A percentile compares a stretch with the other conserved stretches of the same genome.
Conservation (phyloP, 2,797 vertebrate genomes). For the Bradypodion pumilum region DNA sequence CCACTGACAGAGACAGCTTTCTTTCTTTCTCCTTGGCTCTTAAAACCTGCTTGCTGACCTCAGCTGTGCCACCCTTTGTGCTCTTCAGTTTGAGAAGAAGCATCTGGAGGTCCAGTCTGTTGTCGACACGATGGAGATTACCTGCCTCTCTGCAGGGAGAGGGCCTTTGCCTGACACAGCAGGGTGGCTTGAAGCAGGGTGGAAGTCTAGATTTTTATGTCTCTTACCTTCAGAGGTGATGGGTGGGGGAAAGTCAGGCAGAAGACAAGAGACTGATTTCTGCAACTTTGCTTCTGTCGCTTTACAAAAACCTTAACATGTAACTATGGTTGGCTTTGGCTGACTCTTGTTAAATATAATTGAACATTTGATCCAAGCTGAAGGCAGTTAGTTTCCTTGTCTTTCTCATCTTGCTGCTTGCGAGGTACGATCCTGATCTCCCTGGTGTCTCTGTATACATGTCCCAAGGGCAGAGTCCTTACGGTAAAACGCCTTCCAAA, state of each 20-base stretch:
- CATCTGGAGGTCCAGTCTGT: conserved; percentile 44
- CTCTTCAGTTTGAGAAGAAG: conserved; percentile 1
- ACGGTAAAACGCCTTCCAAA: neutral
- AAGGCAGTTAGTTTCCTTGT: neutral
- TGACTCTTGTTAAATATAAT: neutral
- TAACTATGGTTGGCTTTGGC: neutral
- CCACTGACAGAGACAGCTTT: neutral
- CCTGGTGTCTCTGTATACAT: too few species aligned
- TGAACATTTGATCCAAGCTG: neutral
- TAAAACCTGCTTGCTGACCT: conserved; percentile 8
- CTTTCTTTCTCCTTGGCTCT: neutral
- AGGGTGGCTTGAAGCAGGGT: conserved; percentile 21
- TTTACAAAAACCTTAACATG: neutral
- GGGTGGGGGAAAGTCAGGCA: neutral
- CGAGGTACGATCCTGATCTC: neutral
- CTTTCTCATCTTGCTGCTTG: neutral
- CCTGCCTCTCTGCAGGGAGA: conserved; percentile 39
- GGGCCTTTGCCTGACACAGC: conserved; percentile 14
- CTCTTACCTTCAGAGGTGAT: conserved; percentile 15
- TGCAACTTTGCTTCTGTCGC: neutral
- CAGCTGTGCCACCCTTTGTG: accelerated
- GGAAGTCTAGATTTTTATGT: neutral
- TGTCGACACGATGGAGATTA: conserved; percentile 34
- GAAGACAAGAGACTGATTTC: neutral
- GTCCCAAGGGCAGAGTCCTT: neutral